Evolutionary conservation across 2,797 vertebrate species (phyloP), one percentile per base, ranked within the genome.

Genomic region (Sebastiscus albofasciatus): DNA sequence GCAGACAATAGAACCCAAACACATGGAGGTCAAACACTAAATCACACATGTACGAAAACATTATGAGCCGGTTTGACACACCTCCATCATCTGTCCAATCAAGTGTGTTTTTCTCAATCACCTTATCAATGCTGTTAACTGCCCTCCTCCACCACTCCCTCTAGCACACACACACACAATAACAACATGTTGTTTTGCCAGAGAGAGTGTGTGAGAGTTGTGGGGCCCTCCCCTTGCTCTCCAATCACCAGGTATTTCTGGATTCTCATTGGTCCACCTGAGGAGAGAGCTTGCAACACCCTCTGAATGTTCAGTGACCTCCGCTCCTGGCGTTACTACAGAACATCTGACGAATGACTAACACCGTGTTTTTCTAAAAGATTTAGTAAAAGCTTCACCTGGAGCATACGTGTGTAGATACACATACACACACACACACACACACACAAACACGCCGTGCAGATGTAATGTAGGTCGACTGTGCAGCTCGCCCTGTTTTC

Each of bases 241-340:
- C 20, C 36, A 68, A 74, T 89, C 85, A 65, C 67, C 92, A 85
- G 91, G 78, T 90, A 86, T 84, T 71, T 64, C 87, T 84, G 68
- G 26, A 49, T 84, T 75, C 85, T 83, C 73, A 94, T 94, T 95
- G 94, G 91, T 72, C 8, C 83, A 79, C 68, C 88, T 77, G 72
- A 29, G 61, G 65, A 29, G 60, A 16, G 20, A 27, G 36, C 39
- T 64, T 80, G 87, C 72, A 42, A 87, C 92, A 85, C 90, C 89
- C 79, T 75, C 86, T 12, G 4, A 65, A 29, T 42, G 88, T 90
- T 92, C 88, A 89, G 2, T 80, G 89, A 92, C 89, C 89, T 91
- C 75, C 8, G 2, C 42, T 84, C 72, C 56, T 22, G 6, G 31
- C 11, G 39, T 67, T 46, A 62, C 66, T 71, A 8, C 1, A 18